Evolutionary conservation across 2,888 invertebrate genomes (phyloP).

Genomic region (Euplagia quadripunctaria): DNA sequence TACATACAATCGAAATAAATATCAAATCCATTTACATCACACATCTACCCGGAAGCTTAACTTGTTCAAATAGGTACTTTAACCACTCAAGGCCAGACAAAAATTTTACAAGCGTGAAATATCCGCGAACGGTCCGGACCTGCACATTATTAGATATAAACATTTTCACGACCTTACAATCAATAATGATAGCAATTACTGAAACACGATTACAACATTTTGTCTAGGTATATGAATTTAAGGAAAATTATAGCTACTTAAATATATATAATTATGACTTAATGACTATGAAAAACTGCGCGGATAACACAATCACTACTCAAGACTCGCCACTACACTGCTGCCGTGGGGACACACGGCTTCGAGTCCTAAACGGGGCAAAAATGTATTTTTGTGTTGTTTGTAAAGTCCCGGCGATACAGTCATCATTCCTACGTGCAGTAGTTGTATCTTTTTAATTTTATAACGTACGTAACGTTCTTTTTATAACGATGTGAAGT

Average conservation of each 20-base stretch:
- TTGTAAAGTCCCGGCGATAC: too few species aligned
- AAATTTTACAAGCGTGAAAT: constrained; percentile 39
- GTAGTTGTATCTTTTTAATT: too few species aligned
- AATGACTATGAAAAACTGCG: background rate
- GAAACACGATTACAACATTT: constrained; percentile 24
- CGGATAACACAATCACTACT: background rate
- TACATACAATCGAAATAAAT: constrained; percentile 4
- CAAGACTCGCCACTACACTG: accelerated
- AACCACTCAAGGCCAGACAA: constrained; percentile 29
- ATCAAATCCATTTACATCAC: background rate
- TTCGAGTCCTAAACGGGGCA: background rate
- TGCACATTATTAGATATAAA: constrained; percentile 37
- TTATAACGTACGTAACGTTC: too few species aligned
- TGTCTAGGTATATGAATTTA: background rate
- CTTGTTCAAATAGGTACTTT: constrained; percentile 30
- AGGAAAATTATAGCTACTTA: background rate
- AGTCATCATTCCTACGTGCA: too few species aligned
- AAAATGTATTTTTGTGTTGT: too few species aligned
- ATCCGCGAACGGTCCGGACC: constrained; percentile 34
- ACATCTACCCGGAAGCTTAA: constrained; percentile 32
- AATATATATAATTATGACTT: background rate
- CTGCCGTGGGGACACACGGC: background rate
- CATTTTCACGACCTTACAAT: constrained; percentile 53
- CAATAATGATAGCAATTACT: constrained; percentile 49
- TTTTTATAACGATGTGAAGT: too few species aligned